Conservation (phyloP, 2,888 invertebrate species). For the Salticus scenicus region DNA sequence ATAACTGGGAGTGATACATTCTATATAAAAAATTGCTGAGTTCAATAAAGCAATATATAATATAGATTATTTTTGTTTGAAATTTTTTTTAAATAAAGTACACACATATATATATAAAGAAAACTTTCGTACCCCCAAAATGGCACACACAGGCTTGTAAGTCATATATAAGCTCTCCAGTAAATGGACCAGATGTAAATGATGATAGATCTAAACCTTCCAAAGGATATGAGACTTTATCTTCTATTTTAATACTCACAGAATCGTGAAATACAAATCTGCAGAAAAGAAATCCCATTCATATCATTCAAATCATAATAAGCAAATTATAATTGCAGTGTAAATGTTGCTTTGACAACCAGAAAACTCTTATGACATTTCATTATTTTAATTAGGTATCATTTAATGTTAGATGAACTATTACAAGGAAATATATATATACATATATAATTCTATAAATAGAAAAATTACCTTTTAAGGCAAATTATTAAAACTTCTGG, state of each 20-base stretch:
- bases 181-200: constrained; percentile 75
- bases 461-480: constrained; percentile 79
- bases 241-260: constrained; percentile 81
- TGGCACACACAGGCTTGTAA: constrained; percentile 82
- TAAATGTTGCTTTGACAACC: no score
- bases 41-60: no score
- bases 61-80: no score
- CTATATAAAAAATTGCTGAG: no score
- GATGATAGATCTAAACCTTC: constrained; percentile 79
- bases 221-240: constrained; percentile 80
- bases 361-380: neutral
- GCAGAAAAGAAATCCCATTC: constrained; percentile 71
- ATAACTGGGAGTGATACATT: no score
- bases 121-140: constrained; percentile 79
- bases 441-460: no score
- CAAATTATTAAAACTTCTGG: constrained; percentile 82
- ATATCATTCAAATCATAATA: neutral
- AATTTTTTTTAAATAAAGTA: no score
- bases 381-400: neutral
- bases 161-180: constrained; percentile 78
- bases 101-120: no score
- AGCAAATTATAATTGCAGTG: no score
- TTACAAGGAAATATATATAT: no score
- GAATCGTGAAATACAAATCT: constrained; percentile 82
- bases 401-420: no score